These are phyloP conservation scores for Etheostoma cragini DNA, from an alignment of 2,113 vertebrate genomes.

Conservation along the genomic window DNA sequence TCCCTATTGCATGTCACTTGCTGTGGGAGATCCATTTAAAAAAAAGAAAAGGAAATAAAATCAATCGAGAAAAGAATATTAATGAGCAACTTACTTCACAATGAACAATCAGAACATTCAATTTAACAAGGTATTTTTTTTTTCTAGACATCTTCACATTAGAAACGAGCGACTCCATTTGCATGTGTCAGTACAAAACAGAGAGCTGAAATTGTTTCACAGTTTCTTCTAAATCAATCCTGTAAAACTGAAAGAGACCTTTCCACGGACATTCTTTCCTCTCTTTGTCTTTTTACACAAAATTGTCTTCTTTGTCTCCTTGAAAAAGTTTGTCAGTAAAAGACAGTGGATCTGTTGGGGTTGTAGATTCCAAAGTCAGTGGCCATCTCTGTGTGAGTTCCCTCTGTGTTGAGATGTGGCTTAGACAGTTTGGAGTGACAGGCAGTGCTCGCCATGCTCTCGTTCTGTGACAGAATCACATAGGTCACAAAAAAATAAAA, in stretches of 20 bases:
- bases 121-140: slow-evolving; percentile 69
- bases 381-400: slow-evolving; percentile 37
- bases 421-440: slow-evolving; percentile 3
- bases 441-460: slow-evolving; percentile 5
- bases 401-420: slow-evolving; percentile 13
- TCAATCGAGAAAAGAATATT: slow-evolving; percentile 67
- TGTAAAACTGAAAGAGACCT: slow-evolving; percentile 66
- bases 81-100: slow-evolving; percentile 84
- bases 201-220: slow-evolving; percentile 75
- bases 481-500: slow-evolving; percentile 44
- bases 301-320: slow-evolving; percentile 51
- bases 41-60: slow-evolving; percentile 66
- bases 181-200: slow-evolving; percentile 71
- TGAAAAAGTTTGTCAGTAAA: slow-evolving; percentile 60
- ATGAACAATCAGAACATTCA: slow-evolving; percentile 84
- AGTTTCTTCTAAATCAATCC: slow-evolving; percentile 79
- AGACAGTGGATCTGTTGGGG: slow-evolving; percentile 26
- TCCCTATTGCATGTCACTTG: slow-evolving; percentile 76
- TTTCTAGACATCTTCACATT: slow-evolving; percentile 81
- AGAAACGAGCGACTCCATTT: slow-evolving; percentile 75
- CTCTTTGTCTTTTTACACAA: slow-evolving; percentile 29
- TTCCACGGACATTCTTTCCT: slow-evolving; percentile 21
- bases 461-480: slow-evolving; percentile 29
- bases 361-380: slow-evolving; percentile 17
- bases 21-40: slow-evolving; percentile 83